Evolutionary conservation across 2,888 invertebrate species (phyloP).

Genomic region (Alcis repandata): DNA sequence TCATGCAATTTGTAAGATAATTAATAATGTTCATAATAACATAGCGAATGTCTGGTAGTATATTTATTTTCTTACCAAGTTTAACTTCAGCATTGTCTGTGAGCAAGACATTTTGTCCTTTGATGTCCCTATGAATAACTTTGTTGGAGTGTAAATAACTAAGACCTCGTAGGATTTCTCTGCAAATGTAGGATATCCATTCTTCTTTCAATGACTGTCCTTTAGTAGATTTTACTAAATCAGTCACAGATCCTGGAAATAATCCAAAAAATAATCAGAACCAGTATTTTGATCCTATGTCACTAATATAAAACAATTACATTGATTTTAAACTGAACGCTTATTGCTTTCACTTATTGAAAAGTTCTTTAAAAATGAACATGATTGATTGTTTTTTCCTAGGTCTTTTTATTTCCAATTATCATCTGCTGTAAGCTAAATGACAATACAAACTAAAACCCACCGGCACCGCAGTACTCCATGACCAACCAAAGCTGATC

Average conservation of each 20-base stretch:
- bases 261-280: neutral
- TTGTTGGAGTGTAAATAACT: constrained; percentile 99
- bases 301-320: neutral
- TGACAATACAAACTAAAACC: constrained; percentile 43
- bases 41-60: neutral
- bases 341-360: too few relatives aligned
- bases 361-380: too few relatives aligned
- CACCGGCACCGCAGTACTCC: constrained; percentile 99
- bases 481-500: constrained; percentile 99
- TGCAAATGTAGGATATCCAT: constrained; percentile 99
- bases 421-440: neutral
- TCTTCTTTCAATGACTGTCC: constrained; percentile 99
- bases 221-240: constrained; percentile 99
- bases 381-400: too few relatives aligned
- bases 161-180: constrained; percentile 97
- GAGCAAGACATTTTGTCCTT: constrained; percentile 99
- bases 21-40: too few relatives aligned
- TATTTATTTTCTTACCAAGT: constrained; percentile 88
- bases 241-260: constrained; percentile 95
- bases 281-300: neutral
- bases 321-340: neutral
- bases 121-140: constrained; percentile 99
- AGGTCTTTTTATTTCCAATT: too few relatives aligned
- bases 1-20: too few relatives aligned
- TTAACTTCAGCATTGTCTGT: constrained; percentile 99